A percentile compares a stretch with the other conserved stretches of the same genome.
phyloP scores from a whole-genome alignment of 2,888 invertebrate species.

The Pardosa pseudoannulata region DNA sequence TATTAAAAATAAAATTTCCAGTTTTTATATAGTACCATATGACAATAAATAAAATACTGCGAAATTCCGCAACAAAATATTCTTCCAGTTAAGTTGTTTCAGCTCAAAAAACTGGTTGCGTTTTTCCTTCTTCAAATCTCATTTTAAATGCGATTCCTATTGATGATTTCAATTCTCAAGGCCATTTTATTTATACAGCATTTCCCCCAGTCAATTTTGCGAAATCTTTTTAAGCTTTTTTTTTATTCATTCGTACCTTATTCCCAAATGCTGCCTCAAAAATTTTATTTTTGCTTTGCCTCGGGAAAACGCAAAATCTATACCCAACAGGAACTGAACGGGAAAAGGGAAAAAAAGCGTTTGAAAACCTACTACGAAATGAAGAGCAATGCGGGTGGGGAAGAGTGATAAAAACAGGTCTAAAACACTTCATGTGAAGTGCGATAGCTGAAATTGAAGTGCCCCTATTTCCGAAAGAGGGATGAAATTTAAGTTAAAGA shows the following conservation, averaged over 20 bases:
- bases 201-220: constrained; percentile 30
- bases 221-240: constrained; percentile 25
- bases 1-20: too few relatives aligned
- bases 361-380: constrained; percentile 16
- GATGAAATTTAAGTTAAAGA: constrained; percentile 64
- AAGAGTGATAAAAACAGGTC: constrained; percentile 51
- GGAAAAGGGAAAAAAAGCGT: constrained; percentile 33
- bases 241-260: constrained; percentile 36
- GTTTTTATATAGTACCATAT: too few relatives aligned
- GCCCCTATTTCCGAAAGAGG: constrained; percentile 44
- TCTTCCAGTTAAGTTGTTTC: constrained; percentile 9
- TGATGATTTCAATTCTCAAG: constrained; percentile 55
- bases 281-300: constrained; percentile 21
- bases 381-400: not conserved
- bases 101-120: not conserved
- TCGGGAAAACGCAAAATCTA: constrained; percentile 41
- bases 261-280: constrained; percentile 32
- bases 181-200: constrained; percentile 64
- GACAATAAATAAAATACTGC: not conserved
- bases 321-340: constrained; percentile 27
- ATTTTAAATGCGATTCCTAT: constrained; percentile 63
- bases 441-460: constrained; percentile 64
- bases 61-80: constrained; percentile 12
- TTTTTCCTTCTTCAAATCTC: constrained; percentile 34
- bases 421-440: constrained; percentile 52